Evolutionary conservation across 1,140 invertebrate genomes (phyloP).

Genomic region (Protaetia brevitarsis): DNA sequence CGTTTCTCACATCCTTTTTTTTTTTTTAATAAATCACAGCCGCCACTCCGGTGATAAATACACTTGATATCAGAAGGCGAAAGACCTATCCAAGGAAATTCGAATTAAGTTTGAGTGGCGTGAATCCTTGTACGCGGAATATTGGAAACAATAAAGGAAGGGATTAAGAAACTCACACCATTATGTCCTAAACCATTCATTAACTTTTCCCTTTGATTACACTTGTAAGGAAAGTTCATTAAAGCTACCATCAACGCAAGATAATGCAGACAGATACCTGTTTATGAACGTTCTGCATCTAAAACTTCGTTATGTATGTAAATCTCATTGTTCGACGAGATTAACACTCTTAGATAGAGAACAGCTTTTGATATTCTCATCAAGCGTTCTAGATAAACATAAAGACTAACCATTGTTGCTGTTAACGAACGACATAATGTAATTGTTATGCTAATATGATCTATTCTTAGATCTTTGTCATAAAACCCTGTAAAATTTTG

Average conservation of each 20-base stretch:
- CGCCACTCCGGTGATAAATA: too few relatives aligned
- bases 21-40: too few relatives aligned
- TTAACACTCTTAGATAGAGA: not conserved
- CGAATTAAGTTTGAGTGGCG: not conserved
- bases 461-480: not conserved
- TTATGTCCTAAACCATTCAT: constrained; percentile 6
- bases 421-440: not conserved
- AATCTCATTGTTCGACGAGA: not conserved
- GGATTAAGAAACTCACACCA: not conserved
- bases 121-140: not conserved
- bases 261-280: constrained; percentile 8
- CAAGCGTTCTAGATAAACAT: constrained; percentile 4
- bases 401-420: not conserved
- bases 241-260: not conserved
- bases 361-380: not conserved
- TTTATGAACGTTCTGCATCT: constrained; percentile 16
- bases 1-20: too few relatives aligned
- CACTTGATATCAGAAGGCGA: too few relatives aligned
- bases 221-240: constrained; percentile 14
- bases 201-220: constrained; percentile 16
- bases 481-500: not conserved
- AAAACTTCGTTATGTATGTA: constrained; percentile 15
- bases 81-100: too few relatives aligned
- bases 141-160: constrained; percentile 7
- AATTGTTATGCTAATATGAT: constrained; percentile 2